Conservation (phyloP, 2,888 invertebrate species). For the Lysandra bellargus region DNA sequence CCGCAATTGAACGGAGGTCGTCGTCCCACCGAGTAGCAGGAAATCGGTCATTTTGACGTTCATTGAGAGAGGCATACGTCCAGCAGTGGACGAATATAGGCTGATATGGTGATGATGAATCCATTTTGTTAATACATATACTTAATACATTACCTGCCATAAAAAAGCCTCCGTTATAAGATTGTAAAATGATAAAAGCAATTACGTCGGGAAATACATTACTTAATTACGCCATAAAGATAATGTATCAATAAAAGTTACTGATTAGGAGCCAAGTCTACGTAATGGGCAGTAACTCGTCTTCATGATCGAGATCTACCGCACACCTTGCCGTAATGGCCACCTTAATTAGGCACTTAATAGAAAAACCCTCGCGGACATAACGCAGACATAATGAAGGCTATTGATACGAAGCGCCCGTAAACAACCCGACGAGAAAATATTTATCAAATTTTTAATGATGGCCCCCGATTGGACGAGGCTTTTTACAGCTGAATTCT, state of each 20-base stretch:
- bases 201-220: slow-evolving; percentile 7
- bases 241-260: slow-evolving; percentile 33
- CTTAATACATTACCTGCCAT: neutral
- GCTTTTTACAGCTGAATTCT: slow-evolving; percentile 8
- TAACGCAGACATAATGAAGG: slow-evolving; percentile 27
- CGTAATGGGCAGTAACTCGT: slow-evolving; percentile 43
- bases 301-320: slow-evolving; percentile 41
- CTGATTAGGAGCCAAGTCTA: slow-evolving; percentile 39
- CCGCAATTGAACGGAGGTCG: no score
- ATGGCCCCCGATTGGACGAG: slow-evolving; percentile 9
- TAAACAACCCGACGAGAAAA: slow-evolving; percentile 16
- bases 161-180: neutral
- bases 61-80: no score
- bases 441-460: slow-evolving; percentile 26
- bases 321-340: slow-evolving; percentile 44
- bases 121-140: neutral
- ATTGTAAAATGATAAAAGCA: slow-evolving; percentile 18
- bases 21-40: no score
- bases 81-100: no score
- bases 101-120: neutral
- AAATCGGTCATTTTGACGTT: no score
- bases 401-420: slow-evolving; percentile 14
- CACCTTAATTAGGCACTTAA: slow-evolving; percentile 57
- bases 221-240: slow-evolving; percentile 24
- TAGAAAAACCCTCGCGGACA: slow-evolving; percentile 51